These are phyloP conservation scores for Tylochromis polylepis DNA, from an alignment of 2,113 vertebrate species.

Conservation along the genomic window DNA sequence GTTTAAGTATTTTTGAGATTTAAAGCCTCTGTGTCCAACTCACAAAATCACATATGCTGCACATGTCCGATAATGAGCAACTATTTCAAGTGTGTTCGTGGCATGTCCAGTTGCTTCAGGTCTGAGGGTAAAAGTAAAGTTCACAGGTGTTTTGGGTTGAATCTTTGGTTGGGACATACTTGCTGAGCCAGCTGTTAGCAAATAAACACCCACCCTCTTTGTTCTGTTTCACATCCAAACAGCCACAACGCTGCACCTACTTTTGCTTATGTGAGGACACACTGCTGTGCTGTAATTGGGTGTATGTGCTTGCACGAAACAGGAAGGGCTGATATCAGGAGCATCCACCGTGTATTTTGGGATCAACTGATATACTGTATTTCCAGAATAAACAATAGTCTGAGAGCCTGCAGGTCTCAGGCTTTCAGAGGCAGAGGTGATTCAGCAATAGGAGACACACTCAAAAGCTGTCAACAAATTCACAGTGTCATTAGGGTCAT, in stretches of 20 bases:
- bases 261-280: neutral
- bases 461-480: neutral
- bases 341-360: neutral
- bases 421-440: neutral
- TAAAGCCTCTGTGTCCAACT: neutral
- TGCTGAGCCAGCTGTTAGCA: slow-evolving; percentile 63
- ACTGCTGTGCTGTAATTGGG: neutral
- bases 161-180: slow-evolving; percentile 27
- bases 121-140: slow-evolving; percentile 43
- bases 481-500: neutral
- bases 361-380: neutral
- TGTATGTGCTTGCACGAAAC: neutral
- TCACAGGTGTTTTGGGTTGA: slow-evolving; percentile 64
- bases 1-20: neutral
- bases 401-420: neutral
- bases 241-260: slow-evolving; percentile 16
- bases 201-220: slow-evolving; percentile 53
- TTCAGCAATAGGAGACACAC: neutral
- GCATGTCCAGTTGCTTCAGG: neutral
- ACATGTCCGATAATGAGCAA: neutral
- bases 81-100: neutral
- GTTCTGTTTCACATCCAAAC: slow-evolving; percentile 61
- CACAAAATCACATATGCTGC: neutral
- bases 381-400: neutral
- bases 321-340: neutral